Evolutionary conservation across 1,140 invertebrate genomes (phyloP).

Genomic region (Melanaphis sacchari): DNA sequence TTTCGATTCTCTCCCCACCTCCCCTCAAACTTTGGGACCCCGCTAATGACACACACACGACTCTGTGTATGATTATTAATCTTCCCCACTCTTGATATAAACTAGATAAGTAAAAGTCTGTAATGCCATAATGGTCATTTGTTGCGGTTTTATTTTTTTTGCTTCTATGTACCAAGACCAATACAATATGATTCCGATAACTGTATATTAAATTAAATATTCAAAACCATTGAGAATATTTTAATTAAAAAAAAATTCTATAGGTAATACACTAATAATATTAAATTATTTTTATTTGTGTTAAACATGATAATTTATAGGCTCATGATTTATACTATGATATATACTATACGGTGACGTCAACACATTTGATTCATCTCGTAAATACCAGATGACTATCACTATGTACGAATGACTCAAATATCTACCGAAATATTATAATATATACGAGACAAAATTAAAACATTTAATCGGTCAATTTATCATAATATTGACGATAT

Average conservation of each 20-base stretch:
- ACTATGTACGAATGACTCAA: constrained; percentile 17
- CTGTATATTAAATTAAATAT: not conserved
- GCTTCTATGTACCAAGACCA: not conserved
- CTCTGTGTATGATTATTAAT: constrained; percentile 48
- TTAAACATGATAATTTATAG: not conserved
- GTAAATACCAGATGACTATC: not conserved
- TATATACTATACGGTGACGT: not conserved
- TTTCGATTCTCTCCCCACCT: constrained; percentile 49
- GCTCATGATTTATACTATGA: not conserved
- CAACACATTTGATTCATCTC: constrained; percentile 24
- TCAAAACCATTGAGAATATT: not conserved
- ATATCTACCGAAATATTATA: not conserved
- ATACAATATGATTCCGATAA: not conserved
- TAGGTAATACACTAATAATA: not conserved
- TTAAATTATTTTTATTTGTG: not conserved
- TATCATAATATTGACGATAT: not conserved
- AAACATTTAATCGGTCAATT: not conserved
- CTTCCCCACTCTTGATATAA: constrained; percentile 24
- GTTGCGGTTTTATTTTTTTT: not conserved
- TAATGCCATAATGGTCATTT: not conserved
- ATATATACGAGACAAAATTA: not conserved
- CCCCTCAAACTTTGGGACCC: constrained; percentile 43
- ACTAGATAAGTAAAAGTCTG: constrained; percentile 12
- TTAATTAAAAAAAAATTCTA: not conserved
- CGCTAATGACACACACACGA: constrained; percentile 56